Percentiles rank a stretch among this genome's conserved stretches.
These are phyloP conservation scores for Temnothorax ravouxi DNA, from an alignment of 2,888 invertebrate genomes.

Conservation along the genomic window DNA sequence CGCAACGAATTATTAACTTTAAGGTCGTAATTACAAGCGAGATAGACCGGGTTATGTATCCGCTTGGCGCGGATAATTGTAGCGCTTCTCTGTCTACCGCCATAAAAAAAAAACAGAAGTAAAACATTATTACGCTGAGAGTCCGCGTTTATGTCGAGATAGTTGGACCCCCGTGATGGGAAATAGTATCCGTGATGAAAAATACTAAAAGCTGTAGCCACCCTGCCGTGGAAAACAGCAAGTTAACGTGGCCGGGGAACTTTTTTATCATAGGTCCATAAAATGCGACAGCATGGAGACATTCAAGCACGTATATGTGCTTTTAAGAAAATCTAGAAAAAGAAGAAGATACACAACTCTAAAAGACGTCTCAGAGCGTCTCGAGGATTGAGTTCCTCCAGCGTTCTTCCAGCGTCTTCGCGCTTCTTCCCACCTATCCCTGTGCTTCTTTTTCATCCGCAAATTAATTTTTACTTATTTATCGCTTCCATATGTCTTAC, in stretches of 20 bases:
- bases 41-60: not conserved
- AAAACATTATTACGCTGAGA: constrained; percentile 30
- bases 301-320: not conserved
- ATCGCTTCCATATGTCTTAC: not conserved
- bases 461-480: not conserved
- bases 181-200: not conserved
- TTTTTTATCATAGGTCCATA: constrained; percentile 6
- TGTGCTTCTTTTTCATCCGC: not conserved
- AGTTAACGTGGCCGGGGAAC: not conserved
- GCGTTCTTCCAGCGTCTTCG: not conserved
- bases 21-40: constrained; percentile 27
- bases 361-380: not conserved
- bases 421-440: not conserved
- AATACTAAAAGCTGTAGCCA: constrained; percentile 13
- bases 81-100: not conserved
- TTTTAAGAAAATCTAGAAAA: constrained; percentile 3
- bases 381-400: not conserved
- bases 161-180: not conserved
- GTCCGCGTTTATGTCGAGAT: not conserved
- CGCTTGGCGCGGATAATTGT: not conserved
- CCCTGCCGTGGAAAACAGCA: not conserved
- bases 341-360: not conserved
- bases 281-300: not conserved
- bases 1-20: constrained; percentile 7
- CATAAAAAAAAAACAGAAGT: constrained; percentile 17